Evolutionary conservation across 2,888 invertebrate genomes (phyloP).

Genomic region (Dicyrtomina minuta): DNA sequence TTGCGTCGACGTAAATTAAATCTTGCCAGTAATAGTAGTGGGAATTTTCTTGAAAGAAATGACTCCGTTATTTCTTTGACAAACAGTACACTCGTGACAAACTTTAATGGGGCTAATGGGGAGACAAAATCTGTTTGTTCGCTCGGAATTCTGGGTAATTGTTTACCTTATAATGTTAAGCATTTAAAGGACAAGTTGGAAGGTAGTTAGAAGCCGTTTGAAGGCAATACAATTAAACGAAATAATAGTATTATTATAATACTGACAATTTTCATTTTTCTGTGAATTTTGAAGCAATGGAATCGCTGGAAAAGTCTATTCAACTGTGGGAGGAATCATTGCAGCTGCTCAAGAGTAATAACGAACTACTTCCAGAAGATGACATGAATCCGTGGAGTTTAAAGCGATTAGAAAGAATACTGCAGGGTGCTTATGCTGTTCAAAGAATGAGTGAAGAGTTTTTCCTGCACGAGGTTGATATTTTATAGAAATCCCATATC

Average conservation of each 20-base stretch:
- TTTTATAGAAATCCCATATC: too few relatives aligned
- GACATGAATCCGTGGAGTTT: conserved; percentile 58
- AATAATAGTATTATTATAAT: too few relatives aligned
- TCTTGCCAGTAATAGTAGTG: conserved; percentile 4
- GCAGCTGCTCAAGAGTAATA: conserved; percentile 69
- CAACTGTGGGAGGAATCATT: conserved; percentile 95
- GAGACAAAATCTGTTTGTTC: conserved; percentile 32
- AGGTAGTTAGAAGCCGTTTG: not conserved
- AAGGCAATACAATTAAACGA: too few relatives aligned
- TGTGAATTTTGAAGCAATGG: conserved; percentile 69
- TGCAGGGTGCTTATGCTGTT: conserved; percentile 81
- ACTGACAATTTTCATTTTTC: too few relatives aligned
- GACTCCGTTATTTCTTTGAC: conserved; percentile 33
- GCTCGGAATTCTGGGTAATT: conserved; percentile 21
- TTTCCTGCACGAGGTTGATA: conserved; percentile 69
- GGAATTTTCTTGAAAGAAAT: conserved; percentile 27
- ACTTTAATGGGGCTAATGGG: conserved; percentile 22
- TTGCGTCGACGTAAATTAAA: conserved; percentile 59
- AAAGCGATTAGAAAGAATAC: conserved; percentile 66
- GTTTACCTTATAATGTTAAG: not conserved
- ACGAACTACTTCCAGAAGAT: conserved; percentile 70
- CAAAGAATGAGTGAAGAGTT: conserved; percentile 84
- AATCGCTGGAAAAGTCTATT: conserved; percentile 86
- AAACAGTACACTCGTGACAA: conserved; percentile 32
- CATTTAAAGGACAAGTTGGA: not conserved